Evolutionary conservation across 2,797 vertebrate genomes (phyloP).

Genomic region (Chaenodraco wilsoni): DNA sequence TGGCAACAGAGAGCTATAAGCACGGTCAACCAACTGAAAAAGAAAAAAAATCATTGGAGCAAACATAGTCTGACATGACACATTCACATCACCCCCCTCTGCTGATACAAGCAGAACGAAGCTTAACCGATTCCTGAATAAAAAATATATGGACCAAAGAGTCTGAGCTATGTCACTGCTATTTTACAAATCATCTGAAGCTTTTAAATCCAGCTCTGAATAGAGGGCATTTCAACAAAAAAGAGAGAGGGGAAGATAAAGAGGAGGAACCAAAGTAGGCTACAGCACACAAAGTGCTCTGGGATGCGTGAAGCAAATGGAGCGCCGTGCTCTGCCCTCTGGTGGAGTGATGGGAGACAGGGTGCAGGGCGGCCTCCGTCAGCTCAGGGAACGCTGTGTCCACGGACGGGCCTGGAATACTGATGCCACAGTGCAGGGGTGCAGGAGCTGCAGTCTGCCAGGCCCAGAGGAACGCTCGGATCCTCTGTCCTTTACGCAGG

Average conservation of each 20-base stretch:
- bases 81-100: conserved; percentile 32
- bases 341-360: conserved; percentile 55
- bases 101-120: conserved; percentile 38
- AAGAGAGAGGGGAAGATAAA: conserved; percentile 24
- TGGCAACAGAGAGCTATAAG: conserved; percentile 52
- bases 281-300: conserved; percentile 62
- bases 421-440: conserved; percentile 81
- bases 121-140: conserved; percentile 15
- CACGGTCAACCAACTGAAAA: conserved; percentile 37
- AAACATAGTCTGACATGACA: conserved; percentile 55
- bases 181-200: conserved; percentile 41
- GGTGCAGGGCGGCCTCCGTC: conserved; percentile 21
- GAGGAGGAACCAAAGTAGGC: conserved; percentile 53
- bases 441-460: conserved; percentile 75
- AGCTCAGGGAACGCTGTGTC: conserved; percentile 77
- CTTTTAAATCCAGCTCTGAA: conserved; percentile 49
- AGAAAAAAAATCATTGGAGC: conserved; percentile 39
- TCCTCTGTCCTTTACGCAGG: conserved; percentile 35
- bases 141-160: conserved; percentile 12
- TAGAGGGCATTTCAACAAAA: conserved; percentile 37
- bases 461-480: conserved; percentile 31
- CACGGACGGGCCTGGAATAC: conserved; percentile 80
- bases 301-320: conserved; percentile 47
- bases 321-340: conserved; percentile 66
- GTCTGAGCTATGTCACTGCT: conserved; percentile 21